These are phyloP conservation scores for Dunckerocampus dactyliophorus DNA, from an alignment of 2,113 vertebrate genomes.

Conservation along the genomic window DNA sequence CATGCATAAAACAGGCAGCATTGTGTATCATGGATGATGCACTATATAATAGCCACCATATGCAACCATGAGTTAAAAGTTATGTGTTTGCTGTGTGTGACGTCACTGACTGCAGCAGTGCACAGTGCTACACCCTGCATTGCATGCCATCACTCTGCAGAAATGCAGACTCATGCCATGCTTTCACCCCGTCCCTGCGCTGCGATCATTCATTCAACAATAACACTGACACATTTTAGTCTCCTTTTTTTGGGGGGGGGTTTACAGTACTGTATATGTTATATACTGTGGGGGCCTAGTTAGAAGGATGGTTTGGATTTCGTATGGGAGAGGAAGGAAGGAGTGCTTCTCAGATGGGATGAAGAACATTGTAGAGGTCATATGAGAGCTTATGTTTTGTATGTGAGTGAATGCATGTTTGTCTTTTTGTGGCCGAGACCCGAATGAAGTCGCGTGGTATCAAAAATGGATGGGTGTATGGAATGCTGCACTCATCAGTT, in stretches of 20 bases:
- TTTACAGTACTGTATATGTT: no score
- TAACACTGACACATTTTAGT: slow-evolving; percentile 32
- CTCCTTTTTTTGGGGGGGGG: slow-evolving; percentile 47
- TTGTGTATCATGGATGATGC: not conserved
- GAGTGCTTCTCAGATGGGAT: slow-evolving; percentile 10
- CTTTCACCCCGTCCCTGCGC: not conserved
- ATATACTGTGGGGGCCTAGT: slow-evolving; percentile 49
- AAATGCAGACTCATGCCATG: slow-evolving; percentile 59
- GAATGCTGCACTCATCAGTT: no score
- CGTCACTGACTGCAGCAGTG: slow-evolving; percentile 37
- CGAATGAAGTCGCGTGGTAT: no score
- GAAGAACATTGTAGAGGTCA: slow-evolving; percentile 35
- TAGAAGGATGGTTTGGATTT: slow-evolving; percentile 37
- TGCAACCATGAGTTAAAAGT: slow-evolving; percentile 13
- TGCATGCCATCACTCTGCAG: slow-evolving; percentile 16
- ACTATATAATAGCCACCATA: not conserved
- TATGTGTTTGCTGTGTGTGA: slow-evolving; percentile 4
- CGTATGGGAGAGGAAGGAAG: slow-evolving; percentile 21
- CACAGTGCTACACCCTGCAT: slow-evolving; percentile 15
- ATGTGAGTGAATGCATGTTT: not conserved
- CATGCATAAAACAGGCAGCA: not conserved
- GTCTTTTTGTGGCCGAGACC: no score
- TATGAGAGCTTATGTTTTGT: not conserved
- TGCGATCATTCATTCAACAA: not conserved
- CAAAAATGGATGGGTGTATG: no score